A percentile compares a stretch with the other conserved stretches of the same genome.
These are phyloP conservation scores for Laticauda colubrina DNA, from an alignment of 2,113 vertebrate genomes.

Conservation along the genomic window DNA sequence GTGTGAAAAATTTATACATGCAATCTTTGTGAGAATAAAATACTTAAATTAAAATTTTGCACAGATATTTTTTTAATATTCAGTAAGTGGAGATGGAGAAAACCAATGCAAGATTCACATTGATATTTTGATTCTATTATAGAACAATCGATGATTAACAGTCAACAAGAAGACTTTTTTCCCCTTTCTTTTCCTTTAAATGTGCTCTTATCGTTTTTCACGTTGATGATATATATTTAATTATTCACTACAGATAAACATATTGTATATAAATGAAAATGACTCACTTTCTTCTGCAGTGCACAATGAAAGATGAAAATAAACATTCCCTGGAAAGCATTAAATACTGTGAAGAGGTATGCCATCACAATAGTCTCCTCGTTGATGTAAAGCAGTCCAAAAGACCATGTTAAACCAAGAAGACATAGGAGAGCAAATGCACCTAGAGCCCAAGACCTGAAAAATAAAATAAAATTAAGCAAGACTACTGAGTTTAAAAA, in stretches of 20 bases:
- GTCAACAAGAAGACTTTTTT: not conserved
- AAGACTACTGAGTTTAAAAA: constrained; percentile 39
- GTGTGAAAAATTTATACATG: not conserved
- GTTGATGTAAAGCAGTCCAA: constrained; percentile 94
- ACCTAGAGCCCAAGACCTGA: constrained; percentile 97
- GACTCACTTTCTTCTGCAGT: constrained; percentile 96
- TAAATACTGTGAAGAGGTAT: constrained; percentile 98
- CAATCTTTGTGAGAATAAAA: not conserved
- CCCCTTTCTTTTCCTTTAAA: not conserved
- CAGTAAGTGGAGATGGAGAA: not conserved
- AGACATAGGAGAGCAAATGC: constrained; percentile 94
- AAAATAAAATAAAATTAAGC: constrained; percentile 69
- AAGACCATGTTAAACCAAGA: constrained; percentile 95
- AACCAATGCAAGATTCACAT: not conserved
- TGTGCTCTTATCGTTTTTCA: not conserved
- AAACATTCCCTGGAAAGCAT: constrained; percentile 98
- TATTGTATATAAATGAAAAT: not conserved
- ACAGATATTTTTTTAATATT: not conserved
- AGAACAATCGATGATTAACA: not conserved
- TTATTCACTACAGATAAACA: not conserved
- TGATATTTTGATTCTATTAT: not conserved
- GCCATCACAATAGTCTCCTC: constrained; percentile 95
- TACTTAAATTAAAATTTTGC: not conserved
- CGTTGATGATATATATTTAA: not conserved
- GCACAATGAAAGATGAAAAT: constrained; percentile 99